Evolutionary conservation across 2,797 vertebrate species (phyloP).

Genomic region (Mus minutoides): DNA sequence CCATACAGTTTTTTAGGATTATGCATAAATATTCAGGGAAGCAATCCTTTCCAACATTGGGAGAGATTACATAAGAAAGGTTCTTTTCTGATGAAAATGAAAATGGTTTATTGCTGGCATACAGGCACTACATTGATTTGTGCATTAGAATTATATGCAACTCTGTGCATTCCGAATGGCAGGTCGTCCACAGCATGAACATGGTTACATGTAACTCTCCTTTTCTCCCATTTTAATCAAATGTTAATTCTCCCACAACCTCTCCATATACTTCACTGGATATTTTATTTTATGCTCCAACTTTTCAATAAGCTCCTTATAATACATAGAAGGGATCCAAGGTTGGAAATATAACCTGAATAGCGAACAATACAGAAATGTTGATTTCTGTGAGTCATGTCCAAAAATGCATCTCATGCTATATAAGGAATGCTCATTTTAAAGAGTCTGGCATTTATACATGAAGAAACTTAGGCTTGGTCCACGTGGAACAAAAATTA

Average conservation of each 20-base stretch:
- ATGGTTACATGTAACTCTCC: not conserved
- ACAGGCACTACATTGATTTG: not conserved
- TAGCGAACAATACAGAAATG: not conserved
- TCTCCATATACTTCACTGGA: too few relatives aligned
- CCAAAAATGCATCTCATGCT: not conserved
- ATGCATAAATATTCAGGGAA: not conserved
- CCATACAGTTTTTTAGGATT: not conserved
- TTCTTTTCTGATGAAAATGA: slow-evolving; percentile 2
- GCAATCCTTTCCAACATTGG: not conserved
- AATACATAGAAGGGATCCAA: not conserved
- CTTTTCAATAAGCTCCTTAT: not conserved
- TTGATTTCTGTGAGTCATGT: not conserved
- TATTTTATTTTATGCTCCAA: not conserved
- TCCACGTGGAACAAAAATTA: not conserved
- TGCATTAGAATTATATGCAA: not conserved
- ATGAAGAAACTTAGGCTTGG: not conserved
- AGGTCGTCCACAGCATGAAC: not conserved
- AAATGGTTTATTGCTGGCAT: slow-evolving; percentile 19
- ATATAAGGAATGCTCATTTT: not conserved
- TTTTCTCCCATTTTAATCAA: not conserved
- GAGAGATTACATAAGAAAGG: not conserved
- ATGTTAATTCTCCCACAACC: not conserved
- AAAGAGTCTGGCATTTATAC: not conserved
- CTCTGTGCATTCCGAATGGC: not conserved
- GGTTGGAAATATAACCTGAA: too few relatives aligned